phyloP scores from a whole-genome alignment of 2,113 vertebrate species.

The Trachemys scripta region DNA sequence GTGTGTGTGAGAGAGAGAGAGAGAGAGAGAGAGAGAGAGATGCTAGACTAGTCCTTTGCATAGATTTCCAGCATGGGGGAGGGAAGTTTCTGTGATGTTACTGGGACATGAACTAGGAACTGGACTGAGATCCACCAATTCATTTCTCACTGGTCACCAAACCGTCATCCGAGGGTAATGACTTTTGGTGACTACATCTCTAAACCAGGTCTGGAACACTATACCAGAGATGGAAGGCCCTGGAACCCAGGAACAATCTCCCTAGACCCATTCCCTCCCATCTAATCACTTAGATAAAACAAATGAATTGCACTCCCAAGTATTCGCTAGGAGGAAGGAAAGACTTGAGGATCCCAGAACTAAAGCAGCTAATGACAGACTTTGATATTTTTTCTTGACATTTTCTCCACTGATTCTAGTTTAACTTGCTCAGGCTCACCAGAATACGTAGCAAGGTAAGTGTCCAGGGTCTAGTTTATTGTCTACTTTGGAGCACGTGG shows the following conservation, averaged over 20 bases:
- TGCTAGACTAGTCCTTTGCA: not conserved
- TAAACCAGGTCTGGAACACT: not conserved
- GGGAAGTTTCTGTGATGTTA: not conserved
- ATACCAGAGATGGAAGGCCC: not conserved
- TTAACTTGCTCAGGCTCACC: not conserved
- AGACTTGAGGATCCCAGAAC: not conserved
- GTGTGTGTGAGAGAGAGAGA: too few relatives aligned
- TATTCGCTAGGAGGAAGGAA: not conserved
- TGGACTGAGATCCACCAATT: not conserved
- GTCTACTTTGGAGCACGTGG: slow-evolving; percentile 6
- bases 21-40: too few relatives aligned
- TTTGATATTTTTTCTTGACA: not conserved
- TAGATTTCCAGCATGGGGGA: not conserved
- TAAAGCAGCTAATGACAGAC: not conserved
- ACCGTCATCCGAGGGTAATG: not conserved
- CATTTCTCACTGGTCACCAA: not conserved
- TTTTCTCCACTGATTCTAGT: not conserved
- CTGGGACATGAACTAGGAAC: not conserved
- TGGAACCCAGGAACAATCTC: not conserved
- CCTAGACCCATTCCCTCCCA: not conserved
- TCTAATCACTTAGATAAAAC: not conserved
- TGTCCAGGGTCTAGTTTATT: not conserved
- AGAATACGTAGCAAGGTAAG: not conserved
- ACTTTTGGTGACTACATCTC: not conserved
- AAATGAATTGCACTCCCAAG: not conserved